Conservation (phyloP, 2,113 vertebrate genomes). For the Cebus imitator region DNA sequence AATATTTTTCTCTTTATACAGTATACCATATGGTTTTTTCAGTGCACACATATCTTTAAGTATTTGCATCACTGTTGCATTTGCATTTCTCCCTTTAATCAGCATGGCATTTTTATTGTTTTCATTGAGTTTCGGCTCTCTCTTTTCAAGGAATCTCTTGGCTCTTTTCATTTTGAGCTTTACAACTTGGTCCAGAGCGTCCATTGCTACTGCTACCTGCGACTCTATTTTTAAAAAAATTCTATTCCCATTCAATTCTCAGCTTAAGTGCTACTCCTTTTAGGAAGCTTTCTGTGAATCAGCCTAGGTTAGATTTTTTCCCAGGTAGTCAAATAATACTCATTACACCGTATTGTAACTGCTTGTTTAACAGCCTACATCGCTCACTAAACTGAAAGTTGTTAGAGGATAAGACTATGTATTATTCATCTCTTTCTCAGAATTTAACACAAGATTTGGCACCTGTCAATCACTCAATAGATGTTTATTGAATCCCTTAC, state of each 20-base stretch:
- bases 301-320: not conserved
- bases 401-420: not conserved
- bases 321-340: not conserved
- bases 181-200: too few relatives aligned
- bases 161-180: too few relatives aligned
- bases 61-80: too few relatives aligned
- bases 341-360: not conserved
- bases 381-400: not conserved
- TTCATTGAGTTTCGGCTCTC: too few relatives aligned
- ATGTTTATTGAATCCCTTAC: not conserved
- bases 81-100: too few relatives aligned
- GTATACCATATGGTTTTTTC: too few relatives aligned
- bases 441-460: not conserved
- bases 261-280: not conserved
- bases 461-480: not conserved
- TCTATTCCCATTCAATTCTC: not conserved
- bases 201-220: too few relatives aligned
- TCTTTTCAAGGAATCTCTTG: too few relatives aligned
- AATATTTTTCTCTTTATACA: too few relatives aligned
- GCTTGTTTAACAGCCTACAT: not conserved
- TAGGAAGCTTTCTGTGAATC: not conserved
- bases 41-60: too few relatives aligned
- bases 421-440: not conserved
- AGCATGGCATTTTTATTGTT: too few relatives aligned
- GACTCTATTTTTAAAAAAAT: not conserved